Evolutionary conservation across 2,113 vertebrate species (phyloP), one percentile per base, ranked within the genome.

Genomic region (Pedionomus torquatus): DNA sequence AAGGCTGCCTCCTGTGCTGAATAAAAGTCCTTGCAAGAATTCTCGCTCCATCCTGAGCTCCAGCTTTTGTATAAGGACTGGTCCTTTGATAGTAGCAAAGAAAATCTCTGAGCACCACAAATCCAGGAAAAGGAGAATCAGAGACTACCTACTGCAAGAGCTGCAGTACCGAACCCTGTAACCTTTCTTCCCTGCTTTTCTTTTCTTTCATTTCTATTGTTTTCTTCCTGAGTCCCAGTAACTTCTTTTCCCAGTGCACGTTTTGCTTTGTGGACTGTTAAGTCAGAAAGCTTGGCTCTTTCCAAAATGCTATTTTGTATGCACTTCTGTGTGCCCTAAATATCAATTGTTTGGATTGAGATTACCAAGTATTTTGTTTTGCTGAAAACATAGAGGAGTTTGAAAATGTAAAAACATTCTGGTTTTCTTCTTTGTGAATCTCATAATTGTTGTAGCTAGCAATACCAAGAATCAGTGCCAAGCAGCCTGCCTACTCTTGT

Each of bases 11-110:
- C 76, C 85, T 95, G 83, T 80, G 90, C 49, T 86, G 75, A 24
- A 94, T 93, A 41, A 94, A 93, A 94, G 85, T 77, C 75, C 68
- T 90, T 89, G 81, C 60, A 78, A 82, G 90, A 64, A 69, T 83
- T 21, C 37, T 77, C 4, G 4, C 71, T 93, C 75, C 63, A 88
- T 49, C 71, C 92, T 69, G 82, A 92, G 85, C 44, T 17, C 51
- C n/a, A 25, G 52, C 75, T 92, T 97, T 92, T 92, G 44, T 93
- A 6, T 31, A 65, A 83, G 41, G 79, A 48, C 64, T 71, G 48
- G 28, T 80, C 33, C 78, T 95, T 92, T 95, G 92, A 93, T 65
- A 92, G 63, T 2, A 52, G 37, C 63, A 90, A 85, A 94, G 94
- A 72, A 96, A 96, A 93, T 28, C 37, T 46, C 85, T 65, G 52